These are phyloP conservation scores for Trachelus tabidus DNA, from an alignment of 2,888 invertebrate species.

Conservation along the genomic window DNA sequence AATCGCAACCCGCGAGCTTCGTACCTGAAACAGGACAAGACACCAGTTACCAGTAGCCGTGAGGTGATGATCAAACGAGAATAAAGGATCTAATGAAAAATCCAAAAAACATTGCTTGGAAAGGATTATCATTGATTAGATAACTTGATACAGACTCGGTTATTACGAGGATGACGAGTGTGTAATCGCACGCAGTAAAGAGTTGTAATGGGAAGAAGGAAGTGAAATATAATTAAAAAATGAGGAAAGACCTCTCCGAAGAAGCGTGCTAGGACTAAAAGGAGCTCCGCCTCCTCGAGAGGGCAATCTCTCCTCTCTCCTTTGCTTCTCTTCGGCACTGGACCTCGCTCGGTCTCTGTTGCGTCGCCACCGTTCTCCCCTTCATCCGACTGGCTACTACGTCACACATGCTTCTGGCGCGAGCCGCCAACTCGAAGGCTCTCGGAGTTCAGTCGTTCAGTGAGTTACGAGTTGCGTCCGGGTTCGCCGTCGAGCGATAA, in stretches of 20 bases:
- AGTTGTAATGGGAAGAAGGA: neutral
- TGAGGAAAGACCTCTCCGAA: conserved; percentile 11
- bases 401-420: conserved; percentile 57
- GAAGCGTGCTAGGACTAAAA: conserved; percentile 19
- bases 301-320: conserved; percentile 34
- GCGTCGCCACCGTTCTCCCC: conserved; percentile 48
- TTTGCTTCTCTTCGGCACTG: conserved; percentile 34
- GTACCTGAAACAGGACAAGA: neutral
- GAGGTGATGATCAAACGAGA: neutral
- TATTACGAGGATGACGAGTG: neutral
- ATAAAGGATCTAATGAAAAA: neutral
- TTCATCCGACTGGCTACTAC: conserved; percentile 53
- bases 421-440: conserved; percentile 47
- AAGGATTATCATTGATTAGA: neutral
- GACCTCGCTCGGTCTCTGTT: conserved; percentile 52
- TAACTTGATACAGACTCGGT: neutral
- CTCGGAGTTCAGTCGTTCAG: conserved; percentile 43
- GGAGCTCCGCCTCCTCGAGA: conserved; percentile 62
- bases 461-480: conserved; percentile 56
- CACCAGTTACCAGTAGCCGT: neutral
- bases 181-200: conserved; percentile 7
- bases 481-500: conserved; percentile 52
- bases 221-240: conserved; percentile 5
- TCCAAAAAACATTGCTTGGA: neutral
- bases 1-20: conserved; percentile 4